These are phyloP conservation scores for Spilarctia lutea DNA, from an alignment of 2,888 invertebrate genomes.

Conservation along the genomic window DNA sequence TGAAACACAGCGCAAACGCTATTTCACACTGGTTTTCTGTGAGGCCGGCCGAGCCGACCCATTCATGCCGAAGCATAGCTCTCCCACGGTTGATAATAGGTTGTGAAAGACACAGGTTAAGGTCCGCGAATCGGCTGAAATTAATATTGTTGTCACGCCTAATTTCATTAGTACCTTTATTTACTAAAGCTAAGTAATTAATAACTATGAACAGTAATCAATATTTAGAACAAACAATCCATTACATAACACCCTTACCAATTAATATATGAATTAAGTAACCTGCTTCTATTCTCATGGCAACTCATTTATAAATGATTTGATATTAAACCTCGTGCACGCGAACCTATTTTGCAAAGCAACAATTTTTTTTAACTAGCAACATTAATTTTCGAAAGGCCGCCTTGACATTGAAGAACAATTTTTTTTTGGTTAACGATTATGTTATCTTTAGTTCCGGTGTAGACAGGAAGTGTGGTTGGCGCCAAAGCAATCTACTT, in stretches of 20 bases:
- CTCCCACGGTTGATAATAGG: no score
- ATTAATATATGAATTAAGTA: neutral
- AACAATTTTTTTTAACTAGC: neutral
- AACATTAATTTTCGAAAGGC: conserved; percentile 16
- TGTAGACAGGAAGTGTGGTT: conserved; percentile 14
- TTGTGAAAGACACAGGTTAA: neutral
- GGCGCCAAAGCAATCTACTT: conserved; percentile 12
- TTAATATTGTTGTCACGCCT: no score
- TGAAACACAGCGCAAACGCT: no score
- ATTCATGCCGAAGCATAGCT: no score
- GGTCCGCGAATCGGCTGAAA: no score
- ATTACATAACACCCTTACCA: neutral
- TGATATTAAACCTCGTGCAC: neutral
- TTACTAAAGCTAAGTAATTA: neutral
- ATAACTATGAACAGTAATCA: neutral
- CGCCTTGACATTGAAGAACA: conserved; percentile 17
- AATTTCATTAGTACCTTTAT: no score
- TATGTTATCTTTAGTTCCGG: conserved; percentile 20
- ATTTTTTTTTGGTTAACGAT: conserved; percentile 1
- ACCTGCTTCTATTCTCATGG: neutral
- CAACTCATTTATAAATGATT: neutral
- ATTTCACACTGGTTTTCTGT: no score
- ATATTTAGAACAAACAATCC: neutral
- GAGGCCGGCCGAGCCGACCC: no score
- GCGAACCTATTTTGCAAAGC: neutral